phyloP scores from a whole-genome alignment of 2,113 vertebrate species.

The Plotosus lineatus region DNA sequence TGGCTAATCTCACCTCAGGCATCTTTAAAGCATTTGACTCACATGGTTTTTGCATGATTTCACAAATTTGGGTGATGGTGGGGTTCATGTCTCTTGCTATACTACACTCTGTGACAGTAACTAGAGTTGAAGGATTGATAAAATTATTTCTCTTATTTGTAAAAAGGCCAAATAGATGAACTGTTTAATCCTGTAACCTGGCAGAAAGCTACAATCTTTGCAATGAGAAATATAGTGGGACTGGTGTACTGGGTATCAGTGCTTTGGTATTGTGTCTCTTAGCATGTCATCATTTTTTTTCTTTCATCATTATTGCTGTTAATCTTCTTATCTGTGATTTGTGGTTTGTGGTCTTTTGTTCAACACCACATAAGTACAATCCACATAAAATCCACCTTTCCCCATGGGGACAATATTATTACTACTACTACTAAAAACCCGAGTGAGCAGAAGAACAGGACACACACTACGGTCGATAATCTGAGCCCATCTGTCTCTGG shows the following conservation, averaged over 20 bases:
- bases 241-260: neutral
- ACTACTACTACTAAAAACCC: conserved; percentile 16
- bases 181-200: too few species aligned
- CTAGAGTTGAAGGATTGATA: neutral
- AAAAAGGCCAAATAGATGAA: neutral
- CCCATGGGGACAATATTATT: conserved; percentile 18
- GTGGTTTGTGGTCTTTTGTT: conserved; percentile 39
- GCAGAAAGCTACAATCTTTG: neutral
- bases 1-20: neutral
- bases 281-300: neutral
- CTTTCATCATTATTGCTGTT: neutral
- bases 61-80: neutral
- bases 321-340: conserved; percentile 13
- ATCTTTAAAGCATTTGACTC: neutral
- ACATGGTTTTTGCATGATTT: neutral
- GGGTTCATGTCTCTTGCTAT: neutral
- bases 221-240: neutral
- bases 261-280: neutral
- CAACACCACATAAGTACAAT: neutral
- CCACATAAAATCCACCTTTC: neutral
- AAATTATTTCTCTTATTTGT: neutral
- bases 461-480: conserved; percentile 21
- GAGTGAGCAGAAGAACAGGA: conserved; percentile 20
- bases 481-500: conserved; percentile 8
- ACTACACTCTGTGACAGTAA: neutral